Percentiles rank a stretch among this genome's conserved stretches.
Conservation (phyloP, 1,140 invertebrate species). For the Metopolophium dirhodum region DNA sequence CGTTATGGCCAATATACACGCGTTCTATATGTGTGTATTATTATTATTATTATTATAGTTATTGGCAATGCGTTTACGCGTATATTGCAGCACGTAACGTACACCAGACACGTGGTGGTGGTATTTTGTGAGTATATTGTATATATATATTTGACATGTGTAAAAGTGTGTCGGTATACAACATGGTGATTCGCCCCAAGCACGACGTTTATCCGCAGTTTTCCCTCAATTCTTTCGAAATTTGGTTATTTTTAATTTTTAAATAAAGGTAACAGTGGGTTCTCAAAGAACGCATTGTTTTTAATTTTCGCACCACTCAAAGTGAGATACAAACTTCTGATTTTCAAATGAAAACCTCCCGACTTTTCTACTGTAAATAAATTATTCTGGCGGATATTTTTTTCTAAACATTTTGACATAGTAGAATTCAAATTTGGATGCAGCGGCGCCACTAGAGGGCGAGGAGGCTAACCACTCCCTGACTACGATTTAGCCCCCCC, state of each 20-base stretch:
- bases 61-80: not conserved
- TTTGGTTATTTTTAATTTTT: too few species aligned
- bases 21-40: not conserved
- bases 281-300: too few species aligned
- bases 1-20: not conserved
- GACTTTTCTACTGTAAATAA: not conserved
- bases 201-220: not conserved
- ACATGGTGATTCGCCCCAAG: not conserved
- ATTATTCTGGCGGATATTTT: not conserved
- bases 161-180: not conserved
- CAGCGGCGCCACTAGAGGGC: too few species aligned
- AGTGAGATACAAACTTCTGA: not conserved
- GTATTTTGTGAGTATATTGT: not conserved
- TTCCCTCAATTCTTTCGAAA: too few species aligned
- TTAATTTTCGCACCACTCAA: too few species aligned
- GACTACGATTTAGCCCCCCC: too few species aligned
- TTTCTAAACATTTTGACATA: too few species aligned
- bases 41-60: not conserved
- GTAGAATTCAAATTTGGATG: not conserved
- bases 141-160: too few species aligned
- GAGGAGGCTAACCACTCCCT: too few species aligned
- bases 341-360: not conserved
- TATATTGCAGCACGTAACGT: not conserved
- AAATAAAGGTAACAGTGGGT: too few species aligned
- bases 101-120: not conserved